Evolutionary conservation across 92 coral and sea anemone species (phyloP), one percentile per base, ranked within the genome.

Genomic region (Nematostella vectensis): DNA sequence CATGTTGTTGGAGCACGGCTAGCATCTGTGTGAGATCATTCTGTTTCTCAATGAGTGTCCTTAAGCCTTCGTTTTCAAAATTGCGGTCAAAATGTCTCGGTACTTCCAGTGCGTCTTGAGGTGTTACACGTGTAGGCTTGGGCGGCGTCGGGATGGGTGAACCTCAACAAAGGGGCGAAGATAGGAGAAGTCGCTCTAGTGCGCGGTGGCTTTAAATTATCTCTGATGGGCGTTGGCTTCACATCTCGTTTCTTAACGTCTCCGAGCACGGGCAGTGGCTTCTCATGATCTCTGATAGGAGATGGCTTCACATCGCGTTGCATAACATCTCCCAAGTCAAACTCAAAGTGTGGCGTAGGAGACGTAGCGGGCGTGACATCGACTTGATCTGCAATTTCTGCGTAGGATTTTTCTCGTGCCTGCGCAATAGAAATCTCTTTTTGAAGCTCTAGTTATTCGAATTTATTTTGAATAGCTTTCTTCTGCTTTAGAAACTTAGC

Each of bases 1-100:
- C 44, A 13, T 71, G 75, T 50, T 71, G 79, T 28, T 71, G 63
- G 25, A 64, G 85, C 24, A 48, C 27, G 6, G 38, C 60, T 39
- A 71, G 50, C 27, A 78, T 16, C 29, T 28, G 28, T 20, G 51
- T 45, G 4, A 45, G 51, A 45, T 45, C 51, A 22, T 45, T 45
- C 23, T 45, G 9, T 6, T 45, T 45, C 23, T 45, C 51, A 45
- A 45, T 45, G 4, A 45, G 51, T 4, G 4, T 8, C 23, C 51
- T 11, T 45, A 45, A 17, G 51, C 51, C 21, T 11, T 45, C 40
- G 15, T 33, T 15, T 33, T 33, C 40, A 33, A 33, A 33, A 33
- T 6, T 33, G 40, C 40, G 40, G 8, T 33, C 40, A 33, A 33
- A 33, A 33, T 33, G 40, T 33, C 15, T 33, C 15, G 40, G 40